Percentiles rank a stretch among this genome's conserved stretches.
Conservation (phyloP, 2,113 vertebrate genomes). For the Lophochroa leadbeateri region DNA sequence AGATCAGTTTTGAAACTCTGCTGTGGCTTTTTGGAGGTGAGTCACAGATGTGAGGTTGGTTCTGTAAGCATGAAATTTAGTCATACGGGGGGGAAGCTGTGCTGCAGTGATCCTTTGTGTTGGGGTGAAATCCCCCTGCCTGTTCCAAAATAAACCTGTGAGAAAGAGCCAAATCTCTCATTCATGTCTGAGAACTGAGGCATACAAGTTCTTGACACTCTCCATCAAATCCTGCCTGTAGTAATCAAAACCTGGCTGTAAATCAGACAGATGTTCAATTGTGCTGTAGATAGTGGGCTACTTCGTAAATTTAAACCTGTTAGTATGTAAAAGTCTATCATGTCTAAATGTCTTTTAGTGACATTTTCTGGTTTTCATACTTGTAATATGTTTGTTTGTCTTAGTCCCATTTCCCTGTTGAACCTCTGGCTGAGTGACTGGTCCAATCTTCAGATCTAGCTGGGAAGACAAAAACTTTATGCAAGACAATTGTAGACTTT, state of each 20-base stretch:
- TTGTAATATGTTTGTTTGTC: background rate
- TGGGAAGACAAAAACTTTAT: background rate
- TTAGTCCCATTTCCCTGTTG: background rate
- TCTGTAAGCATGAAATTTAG: background rate
- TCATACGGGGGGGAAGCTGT: background rate
- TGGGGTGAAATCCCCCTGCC: background rate
- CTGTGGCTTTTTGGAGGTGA: background rate
- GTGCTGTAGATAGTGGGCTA: background rate
- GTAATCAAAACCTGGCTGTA: background rate
- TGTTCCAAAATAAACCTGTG: background rate
- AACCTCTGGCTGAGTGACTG: background rate
- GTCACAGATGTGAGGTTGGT: background rate
- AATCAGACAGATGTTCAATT: background rate
- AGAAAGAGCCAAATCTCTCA: background rate
- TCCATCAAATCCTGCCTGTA: background rate
- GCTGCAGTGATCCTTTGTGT: background rate
- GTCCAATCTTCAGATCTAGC: background rate
- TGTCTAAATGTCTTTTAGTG: background rate
- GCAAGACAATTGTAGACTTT: background rate
- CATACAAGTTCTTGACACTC: background rate
- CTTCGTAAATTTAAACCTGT: background rate
- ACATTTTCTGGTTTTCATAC: background rate
- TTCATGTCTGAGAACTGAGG: background rate
- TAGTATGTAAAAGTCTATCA: background rate
- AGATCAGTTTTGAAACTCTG: background rate